phyloP scores from a whole-genome alignment of 1,140 invertebrate species.

The Onthophagus taurus region DNA sequence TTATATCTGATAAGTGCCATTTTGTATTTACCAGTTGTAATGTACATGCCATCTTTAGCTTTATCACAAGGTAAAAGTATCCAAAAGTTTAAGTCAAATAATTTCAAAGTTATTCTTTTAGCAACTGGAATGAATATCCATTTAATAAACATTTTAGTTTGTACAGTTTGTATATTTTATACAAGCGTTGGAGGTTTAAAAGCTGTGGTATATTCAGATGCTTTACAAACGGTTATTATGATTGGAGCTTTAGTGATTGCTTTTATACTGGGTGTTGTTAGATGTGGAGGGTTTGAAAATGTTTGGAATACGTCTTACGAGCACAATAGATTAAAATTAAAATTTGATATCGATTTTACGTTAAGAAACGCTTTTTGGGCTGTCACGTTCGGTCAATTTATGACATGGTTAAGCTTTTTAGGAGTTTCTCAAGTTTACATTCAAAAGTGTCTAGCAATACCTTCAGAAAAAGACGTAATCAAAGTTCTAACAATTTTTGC shows the following conservation, averaged over 20 bases:
- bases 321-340: slow-evolving; percentile 40
- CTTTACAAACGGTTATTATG: slow-evolving; percentile 57
- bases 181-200: slow-evolving; percentile 65
- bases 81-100: not conserved
- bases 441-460: slow-evolving; percentile 47
- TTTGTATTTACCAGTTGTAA: slow-evolving; percentile 47
- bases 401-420: slow-evolving; percentile 47
- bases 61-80: slow-evolving; percentile 37
- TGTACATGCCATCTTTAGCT: slow-evolving; percentile 52
- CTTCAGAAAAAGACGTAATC: slow-evolving; percentile 39
- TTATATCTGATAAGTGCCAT: slow-evolving; percentile 42
- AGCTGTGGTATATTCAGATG: slow-evolving; percentile 64
- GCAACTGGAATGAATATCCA: slow-evolving; percentile 53
- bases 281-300: slow-evolving; percentile 40
- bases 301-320: slow-evolving; percentile 18
- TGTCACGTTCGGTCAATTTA: slow-evolving; percentile 44
- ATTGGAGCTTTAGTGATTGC: slow-evolving; percentile 54
- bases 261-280: slow-evolving; percentile 40
- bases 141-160: slow-evolving; percentile 54
- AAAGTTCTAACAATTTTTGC: slow-evolving; percentile 47
- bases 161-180: slow-evolving; percentile 67
- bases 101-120: not conserved
- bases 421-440: slow-evolving; percentile 48
- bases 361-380: slow-evolving; percentile 49
- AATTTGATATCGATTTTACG: slow-evolving; percentile 42